These are phyloP conservation scores for Sylvia borin DNA, from an alignment of 2,797 vertebrate species.

Conservation along the genomic window DNA sequence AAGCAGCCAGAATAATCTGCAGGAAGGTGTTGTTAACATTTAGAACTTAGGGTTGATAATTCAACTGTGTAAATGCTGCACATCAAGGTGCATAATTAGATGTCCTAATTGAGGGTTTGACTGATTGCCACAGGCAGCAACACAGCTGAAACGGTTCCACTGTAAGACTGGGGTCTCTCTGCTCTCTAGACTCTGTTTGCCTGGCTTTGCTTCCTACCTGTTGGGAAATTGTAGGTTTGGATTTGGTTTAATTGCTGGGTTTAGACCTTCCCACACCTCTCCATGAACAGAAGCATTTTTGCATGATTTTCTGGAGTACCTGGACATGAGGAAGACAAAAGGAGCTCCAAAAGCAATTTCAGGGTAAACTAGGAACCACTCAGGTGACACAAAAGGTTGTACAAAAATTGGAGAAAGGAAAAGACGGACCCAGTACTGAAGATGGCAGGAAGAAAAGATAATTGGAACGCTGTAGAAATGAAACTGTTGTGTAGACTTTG, in stretches of 20 bases:
- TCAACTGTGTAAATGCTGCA: background rate
- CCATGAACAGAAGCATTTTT: background rate
- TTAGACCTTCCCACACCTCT: background rate
- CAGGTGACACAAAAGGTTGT: background rate
- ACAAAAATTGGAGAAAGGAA: background rate
- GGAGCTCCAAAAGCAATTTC: background rate
- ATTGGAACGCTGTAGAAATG: background rate
- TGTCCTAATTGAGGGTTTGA: background rate
- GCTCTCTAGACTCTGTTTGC: background rate
- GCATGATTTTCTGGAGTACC: background rate
- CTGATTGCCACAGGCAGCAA: background rate
- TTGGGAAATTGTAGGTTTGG: slow-evolving; percentile 9
- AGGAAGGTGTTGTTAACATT: slow-evolving; percentile 3
- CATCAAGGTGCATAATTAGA: background rate
- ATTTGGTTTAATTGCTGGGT: slow-evolving; percentile 2
- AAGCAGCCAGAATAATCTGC: background rate
- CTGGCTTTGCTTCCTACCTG: background rate
- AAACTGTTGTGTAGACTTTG: background rate
- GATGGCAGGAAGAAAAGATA: background rate
- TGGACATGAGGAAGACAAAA: background rate
- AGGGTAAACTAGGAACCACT: background rate
- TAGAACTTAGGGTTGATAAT: background rate
- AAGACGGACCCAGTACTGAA: background rate
- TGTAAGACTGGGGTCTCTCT: background rate
- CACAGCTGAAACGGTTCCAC: background rate